A percentile compares a stretch with the other conserved stretches of the same genome.
Conservation (phyloP, 2,888 invertebrate species). For the Andrena minutula region DNA sequence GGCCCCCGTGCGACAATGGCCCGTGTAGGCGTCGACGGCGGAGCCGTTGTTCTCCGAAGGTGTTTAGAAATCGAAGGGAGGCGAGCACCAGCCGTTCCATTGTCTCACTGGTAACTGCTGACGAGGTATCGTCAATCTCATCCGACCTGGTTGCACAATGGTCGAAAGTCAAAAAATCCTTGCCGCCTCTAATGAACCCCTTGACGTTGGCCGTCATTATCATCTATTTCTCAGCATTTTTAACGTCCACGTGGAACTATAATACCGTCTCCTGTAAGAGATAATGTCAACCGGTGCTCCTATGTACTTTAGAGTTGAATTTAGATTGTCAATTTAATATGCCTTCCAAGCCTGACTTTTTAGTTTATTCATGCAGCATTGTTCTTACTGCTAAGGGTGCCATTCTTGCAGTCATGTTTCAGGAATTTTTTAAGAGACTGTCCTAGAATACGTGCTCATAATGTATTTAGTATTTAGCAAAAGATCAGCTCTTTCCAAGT, state of each 20-base stretch:
- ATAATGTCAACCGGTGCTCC: not conserved
- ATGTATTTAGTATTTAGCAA: not conserved
- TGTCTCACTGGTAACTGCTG: constrained; percentile 65
- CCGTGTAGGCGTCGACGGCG: constrained; percentile 61
- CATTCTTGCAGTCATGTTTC: too few relatives aligned
- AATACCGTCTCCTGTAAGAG: not conserved
- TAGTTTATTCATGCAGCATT: too few relatives aligned
- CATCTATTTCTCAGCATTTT: constrained; percentile 30
- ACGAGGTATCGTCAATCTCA: constrained; percentile 69
- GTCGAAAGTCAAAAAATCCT: constrained; percentile 50
- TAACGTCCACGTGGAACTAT: not conserved
- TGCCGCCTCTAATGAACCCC: constrained; percentile 46
- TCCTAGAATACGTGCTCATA: too few relatives aligned
- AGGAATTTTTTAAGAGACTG: too few relatives aligned
- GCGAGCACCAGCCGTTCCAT: constrained; percentile 66
- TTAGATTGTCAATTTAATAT: too few relatives aligned
- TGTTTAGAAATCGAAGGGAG: constrained; percentile 73
- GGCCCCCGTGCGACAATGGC: constrained; percentile 65
- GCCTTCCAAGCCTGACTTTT: too few relatives aligned
- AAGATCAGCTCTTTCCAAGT: not conserved
- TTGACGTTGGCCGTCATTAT: constrained; percentile 36
- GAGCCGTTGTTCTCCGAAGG: constrained; percentile 69
- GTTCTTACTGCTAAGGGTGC: too few relatives aligned
- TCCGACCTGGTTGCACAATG: constrained; percentile 66
- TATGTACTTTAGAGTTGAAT: too few relatives aligned